A percentile compares a stretch with the other conserved stretches of the same genome.
Evolutionary conservation across 2,797 vertebrate species (phyloP).

Genomic region (Sebastes paucispinis): DNA sequence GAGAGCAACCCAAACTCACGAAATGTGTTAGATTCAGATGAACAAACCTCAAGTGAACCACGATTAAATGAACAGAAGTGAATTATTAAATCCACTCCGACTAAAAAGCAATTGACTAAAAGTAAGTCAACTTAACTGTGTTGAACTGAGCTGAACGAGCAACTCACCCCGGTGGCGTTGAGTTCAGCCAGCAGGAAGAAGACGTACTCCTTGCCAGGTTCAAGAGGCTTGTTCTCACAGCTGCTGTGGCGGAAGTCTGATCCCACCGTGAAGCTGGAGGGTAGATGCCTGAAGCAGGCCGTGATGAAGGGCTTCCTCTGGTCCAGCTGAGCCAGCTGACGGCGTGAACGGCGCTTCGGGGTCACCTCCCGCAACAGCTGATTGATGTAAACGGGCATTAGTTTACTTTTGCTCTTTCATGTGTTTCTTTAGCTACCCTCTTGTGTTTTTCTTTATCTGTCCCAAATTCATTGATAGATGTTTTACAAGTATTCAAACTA

Average conservation of each 20-base stretch:
- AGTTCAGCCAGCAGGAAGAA: slow-evolving; percentile 94
- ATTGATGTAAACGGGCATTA: slow-evolving; percentile 2
- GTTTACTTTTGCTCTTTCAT: background rate
- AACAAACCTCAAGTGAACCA: background rate
- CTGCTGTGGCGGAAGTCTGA: slow-evolving; percentile 89
- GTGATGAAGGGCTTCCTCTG: slow-evolving; percentile 90
- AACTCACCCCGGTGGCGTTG: slow-evolving; percentile 89
- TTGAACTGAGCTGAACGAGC: background rate
- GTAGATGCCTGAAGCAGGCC: slow-evolving; percentile 90
- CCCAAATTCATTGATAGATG: background rate
- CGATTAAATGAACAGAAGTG: background rate
- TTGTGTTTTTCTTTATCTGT: background rate
- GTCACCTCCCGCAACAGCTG: slow-evolving; percentile 89
- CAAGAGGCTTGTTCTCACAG: slow-evolving; percentile 92
- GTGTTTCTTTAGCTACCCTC: background rate
- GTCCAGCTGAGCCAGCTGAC: slow-evolving; percentile 90
- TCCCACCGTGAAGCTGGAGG: slow-evolving; percentile 88
- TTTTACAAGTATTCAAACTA: background rate
- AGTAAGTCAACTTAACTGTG: background rate
- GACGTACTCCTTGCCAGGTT: slow-evolving; percentile 91
- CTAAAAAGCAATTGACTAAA: background rate
- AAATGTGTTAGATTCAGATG: background rate
- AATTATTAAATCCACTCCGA: background rate
- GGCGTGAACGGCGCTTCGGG: slow-evolving; percentile 84
- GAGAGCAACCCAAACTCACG: background rate